Conservation (phyloP, 2,797 vertebrate species). For the Anas flavirostris region DNA sequence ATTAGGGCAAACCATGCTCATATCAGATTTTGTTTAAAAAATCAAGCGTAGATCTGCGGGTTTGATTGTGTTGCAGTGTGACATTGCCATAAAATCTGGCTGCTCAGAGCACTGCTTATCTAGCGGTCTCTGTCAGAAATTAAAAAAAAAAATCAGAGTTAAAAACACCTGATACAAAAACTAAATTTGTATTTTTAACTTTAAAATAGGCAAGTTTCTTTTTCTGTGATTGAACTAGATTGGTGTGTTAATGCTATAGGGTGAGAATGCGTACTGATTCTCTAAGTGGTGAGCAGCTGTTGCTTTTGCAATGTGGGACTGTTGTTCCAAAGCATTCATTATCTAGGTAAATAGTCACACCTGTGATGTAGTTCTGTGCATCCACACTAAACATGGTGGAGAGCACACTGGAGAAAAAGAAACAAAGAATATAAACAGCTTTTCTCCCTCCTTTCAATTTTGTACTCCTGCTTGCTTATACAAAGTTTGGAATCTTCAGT, state of each 20-base stretch:
- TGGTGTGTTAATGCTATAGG: neutral
- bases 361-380: neutral
- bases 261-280: neutral
- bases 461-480: neutral
- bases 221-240: neutral
- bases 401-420: neutral
- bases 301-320: neutral
- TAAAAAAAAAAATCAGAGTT: neutral
- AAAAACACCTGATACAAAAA: neutral
- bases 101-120: neutral
- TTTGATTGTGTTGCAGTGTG: neutral
- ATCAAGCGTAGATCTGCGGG: neutral
- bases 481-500: neutral
- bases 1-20: neutral
- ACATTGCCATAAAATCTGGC: neutral
- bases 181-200: neutral
- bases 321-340: neutral
- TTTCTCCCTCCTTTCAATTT: neutral
- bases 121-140: neutral
- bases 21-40: neutral
- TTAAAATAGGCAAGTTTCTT: neutral
- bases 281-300: neutral
- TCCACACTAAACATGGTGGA: neutral
- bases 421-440: neutral
- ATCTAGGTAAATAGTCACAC: neutral